A percentile compares a stretch with the other conserved stretches of the same genome.
These are phyloP conservation scores for Ceratina calcarata DNA, from an alignment of 1,140 invertebrate genomes.

Conservation along the genomic window DNA sequence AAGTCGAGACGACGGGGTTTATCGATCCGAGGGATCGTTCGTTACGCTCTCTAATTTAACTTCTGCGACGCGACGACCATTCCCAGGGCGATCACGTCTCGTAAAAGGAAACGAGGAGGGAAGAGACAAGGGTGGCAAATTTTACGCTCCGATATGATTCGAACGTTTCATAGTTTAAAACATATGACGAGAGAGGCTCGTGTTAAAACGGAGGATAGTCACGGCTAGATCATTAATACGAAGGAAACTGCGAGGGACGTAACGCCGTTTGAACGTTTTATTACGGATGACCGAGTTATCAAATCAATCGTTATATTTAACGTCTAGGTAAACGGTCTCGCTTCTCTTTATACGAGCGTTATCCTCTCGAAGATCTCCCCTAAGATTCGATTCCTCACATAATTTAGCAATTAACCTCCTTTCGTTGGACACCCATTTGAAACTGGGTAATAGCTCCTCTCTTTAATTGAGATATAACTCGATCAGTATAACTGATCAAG, in stretches of 20 bases:
- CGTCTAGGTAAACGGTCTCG: background rate
- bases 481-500: background rate
- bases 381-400: background rate
- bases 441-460: background rate
- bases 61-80: background rate
- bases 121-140: background rate
- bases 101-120: background rate
- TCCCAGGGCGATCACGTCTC: no score
- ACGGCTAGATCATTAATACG: background rate
- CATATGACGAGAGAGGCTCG: background rate
- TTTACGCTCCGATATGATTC: background rate
- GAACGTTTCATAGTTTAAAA: background rate
- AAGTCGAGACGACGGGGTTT: background rate
- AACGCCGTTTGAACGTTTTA: background rate
- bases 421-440: background rate
- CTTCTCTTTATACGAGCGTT: background rate
- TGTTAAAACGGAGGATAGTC: background rate
- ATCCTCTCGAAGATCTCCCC: background rate
- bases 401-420: slow-evolving; percentile 48
- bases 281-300: background rate
- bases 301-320: slow-evolving; percentile 13
- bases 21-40: slow-evolving; percentile 7
- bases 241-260: background rate
- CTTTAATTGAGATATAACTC: slow-evolving; percentile 4
- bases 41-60: slow-evolving; percentile 22